Percentiles rank a stretch among this genome's conserved stretches.
These are phyloP conservation scores for Phoxinus dragarum DNA, from an alignment of 2,797 vertebrate genomes.

Conservation along the genomic window DNA sequence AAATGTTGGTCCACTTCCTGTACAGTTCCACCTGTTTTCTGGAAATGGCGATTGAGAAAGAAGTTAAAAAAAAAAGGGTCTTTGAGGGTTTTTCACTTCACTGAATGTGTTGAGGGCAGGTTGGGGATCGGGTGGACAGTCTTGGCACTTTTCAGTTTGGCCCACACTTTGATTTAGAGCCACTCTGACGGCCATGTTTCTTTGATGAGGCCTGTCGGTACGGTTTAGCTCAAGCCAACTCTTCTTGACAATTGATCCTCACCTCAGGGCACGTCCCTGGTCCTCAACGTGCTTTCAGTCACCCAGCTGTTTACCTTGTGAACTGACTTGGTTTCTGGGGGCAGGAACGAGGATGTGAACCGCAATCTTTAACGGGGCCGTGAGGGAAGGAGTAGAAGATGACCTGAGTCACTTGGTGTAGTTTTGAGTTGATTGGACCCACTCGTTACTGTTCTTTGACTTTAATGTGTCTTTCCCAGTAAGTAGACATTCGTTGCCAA, in stretches of 20 bases:
- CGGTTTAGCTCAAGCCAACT: conserved; percentile 69
- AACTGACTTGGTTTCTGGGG: conserved; percentile 11
- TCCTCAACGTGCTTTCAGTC: conserved; percentile 30
- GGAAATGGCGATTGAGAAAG: neutral
- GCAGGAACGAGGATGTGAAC: conserved; percentile 11
- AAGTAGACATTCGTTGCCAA: conserved; percentile 2
- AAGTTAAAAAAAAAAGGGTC: neutral
- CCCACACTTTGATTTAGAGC: conserved; percentile 70
- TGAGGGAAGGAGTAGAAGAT: neutral
- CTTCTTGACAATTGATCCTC: conserved; percentile 65
- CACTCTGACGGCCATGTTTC: conserved; percentile 73
- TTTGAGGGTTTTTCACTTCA: conserved; percentile 20
- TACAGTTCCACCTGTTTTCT: conserved; percentile 39
- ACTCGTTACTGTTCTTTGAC: neutral
- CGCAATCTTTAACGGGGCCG: neutral
- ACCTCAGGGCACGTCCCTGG: conserved; percentile 50
- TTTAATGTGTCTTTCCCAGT: neutral
- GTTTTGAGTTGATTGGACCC: neutral
- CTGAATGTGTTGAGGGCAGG: conserved; percentile 21
- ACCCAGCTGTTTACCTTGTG: conserved; percentile 33
- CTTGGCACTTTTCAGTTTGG: conserved; percentile 68
- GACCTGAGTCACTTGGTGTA: neutral
- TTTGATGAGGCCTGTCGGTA: conserved; percentile 76
- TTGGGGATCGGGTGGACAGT: conserved; percentile 2
- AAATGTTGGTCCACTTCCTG: conserved; percentile 46